Evolutionary conservation across 2,797 vertebrate genomes (phyloP).

Genomic region (Lindbergichthys nudifrons): DNA sequence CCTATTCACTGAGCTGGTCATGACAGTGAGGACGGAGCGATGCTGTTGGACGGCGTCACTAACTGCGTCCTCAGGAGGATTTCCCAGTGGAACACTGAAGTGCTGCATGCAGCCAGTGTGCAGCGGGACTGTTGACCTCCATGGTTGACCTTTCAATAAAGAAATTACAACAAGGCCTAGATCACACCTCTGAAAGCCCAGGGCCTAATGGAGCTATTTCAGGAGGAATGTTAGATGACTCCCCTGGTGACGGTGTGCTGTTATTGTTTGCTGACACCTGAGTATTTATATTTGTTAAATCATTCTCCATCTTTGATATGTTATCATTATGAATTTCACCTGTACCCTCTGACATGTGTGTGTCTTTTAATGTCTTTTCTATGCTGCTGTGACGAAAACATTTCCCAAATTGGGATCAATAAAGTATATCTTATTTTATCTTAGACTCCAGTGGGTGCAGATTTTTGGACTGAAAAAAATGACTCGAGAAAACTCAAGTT

Average conservation of each 20-base stretch:
- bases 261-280: constrained; percentile 36
- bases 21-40: constrained; percentile 52
- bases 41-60: constrained; percentile 50
- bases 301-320: constrained; percentile 25
- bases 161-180: constrained; percentile 45
- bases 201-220: constrained; percentile 47
- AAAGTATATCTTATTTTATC: no score
- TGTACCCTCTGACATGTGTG: constrained; percentile 2
- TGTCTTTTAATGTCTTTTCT: constrained; percentile 7
- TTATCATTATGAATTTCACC: constrained; percentile 28
- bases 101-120: constrained; percentile 14
- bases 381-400: no score
- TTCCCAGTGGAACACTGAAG: constrained; percentile 63
- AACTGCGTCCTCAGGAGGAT: constrained; percentile 57
- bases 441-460: no score
- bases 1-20: constrained; percentile 51
- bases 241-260: constrained; percentile 39
- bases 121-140: constrained; percentile 44
- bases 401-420: no score
- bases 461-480: no score
- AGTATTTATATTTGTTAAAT: constrained; percentile 50
- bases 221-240: constrained; percentile 50
- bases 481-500: neutral
- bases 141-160: constrained; percentile 49
- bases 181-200: constrained; percentile 16